Evolutionary conservation across 1,140 invertebrate species (phyloP).

Genomic region (Antheraea mylitta): DNA sequence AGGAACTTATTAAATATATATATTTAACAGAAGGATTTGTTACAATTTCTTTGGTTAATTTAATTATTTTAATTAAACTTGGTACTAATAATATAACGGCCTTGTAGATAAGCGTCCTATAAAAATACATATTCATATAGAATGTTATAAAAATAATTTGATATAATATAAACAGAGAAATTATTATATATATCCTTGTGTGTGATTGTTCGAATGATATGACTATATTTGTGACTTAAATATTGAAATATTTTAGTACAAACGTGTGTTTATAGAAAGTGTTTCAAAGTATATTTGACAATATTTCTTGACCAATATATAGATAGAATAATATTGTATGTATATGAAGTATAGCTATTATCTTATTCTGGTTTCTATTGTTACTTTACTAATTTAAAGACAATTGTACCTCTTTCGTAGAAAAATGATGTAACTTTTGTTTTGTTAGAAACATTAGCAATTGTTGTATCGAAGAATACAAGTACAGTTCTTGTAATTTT

Average conservation of each 20-base stretch:
- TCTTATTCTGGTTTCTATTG: too few relatives aligned
- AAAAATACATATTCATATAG: neutral
- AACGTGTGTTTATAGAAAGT: constrained; percentile 4
- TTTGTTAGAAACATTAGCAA: too few relatives aligned
- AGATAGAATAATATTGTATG: constrained; percentile 12
- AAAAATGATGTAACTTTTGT: too few relatives aligned
- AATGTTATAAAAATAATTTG: neutral
- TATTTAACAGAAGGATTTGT: too few relatives aligned
- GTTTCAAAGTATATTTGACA: constrained; percentile 6
- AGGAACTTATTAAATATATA: too few relatives aligned
- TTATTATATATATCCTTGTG: neutral
- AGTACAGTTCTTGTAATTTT: too few relatives aligned
- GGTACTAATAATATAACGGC: constrained; percentile 16
- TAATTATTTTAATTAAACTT: too few relatives aligned
- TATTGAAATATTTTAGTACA: constrained; percentile 13
- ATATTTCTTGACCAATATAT: constrained; percentile 11
- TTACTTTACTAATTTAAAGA: too few relatives aligned
- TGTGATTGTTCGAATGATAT: neutral
- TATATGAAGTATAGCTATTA: constrained; percentile 26
- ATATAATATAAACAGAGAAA: constrained; percentile 3
- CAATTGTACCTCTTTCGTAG: too few relatives aligned
- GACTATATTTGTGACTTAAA: constrained; percentile 11
- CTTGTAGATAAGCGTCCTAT: constrained; percentile 33
- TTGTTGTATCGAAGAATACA: too few relatives aligned
- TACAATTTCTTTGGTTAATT: too few relatives aligned